These are phyloP conservation scores for Bos javanicus DNA, from an alignment of 2,113 vertebrate species.

Conservation along the genomic window DNA sequence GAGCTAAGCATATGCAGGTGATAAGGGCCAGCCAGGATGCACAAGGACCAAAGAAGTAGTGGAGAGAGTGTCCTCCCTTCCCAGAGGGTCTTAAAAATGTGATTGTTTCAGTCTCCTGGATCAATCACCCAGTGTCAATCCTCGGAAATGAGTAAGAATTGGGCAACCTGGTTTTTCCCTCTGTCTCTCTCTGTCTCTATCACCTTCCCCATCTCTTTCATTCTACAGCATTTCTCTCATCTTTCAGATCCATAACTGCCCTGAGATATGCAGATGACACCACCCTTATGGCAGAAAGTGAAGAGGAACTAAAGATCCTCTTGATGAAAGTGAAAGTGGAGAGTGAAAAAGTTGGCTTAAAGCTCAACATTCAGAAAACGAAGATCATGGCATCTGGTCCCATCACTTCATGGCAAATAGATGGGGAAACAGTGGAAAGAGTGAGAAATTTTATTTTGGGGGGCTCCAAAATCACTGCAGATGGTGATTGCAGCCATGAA, in stretches of 20 bases:
- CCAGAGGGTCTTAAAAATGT: background rate
- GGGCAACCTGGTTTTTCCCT: background rate
- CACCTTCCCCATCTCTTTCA: background rate
- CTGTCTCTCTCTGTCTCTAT: background rate
- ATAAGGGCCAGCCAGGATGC: rapidly evolving
- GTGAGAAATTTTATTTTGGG: background rate
- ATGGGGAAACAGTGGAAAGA: background rate
- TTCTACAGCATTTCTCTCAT: no score
- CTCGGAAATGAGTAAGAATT: background rate
- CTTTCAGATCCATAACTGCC: background rate
- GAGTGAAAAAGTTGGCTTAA: background rate
- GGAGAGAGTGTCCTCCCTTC: no score
- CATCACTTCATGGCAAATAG: background rate
- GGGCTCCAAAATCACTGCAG: background rate
- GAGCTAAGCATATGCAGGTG: no score
- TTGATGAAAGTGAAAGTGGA: background rate
- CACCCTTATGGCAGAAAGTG: background rate
- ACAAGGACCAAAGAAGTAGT: background rate
- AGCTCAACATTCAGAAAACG: background rate
- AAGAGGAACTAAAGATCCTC: background rate
- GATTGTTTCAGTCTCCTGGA: rapidly evolving
- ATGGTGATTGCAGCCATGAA: background rate
- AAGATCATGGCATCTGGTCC: background rate
- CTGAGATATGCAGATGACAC: background rate
- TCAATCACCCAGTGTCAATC: rapidly evolving